Evolutionary conservation across 2,113 vertebrate species (phyloP).

Genomic region (Nanorana parkeri): DNA sequence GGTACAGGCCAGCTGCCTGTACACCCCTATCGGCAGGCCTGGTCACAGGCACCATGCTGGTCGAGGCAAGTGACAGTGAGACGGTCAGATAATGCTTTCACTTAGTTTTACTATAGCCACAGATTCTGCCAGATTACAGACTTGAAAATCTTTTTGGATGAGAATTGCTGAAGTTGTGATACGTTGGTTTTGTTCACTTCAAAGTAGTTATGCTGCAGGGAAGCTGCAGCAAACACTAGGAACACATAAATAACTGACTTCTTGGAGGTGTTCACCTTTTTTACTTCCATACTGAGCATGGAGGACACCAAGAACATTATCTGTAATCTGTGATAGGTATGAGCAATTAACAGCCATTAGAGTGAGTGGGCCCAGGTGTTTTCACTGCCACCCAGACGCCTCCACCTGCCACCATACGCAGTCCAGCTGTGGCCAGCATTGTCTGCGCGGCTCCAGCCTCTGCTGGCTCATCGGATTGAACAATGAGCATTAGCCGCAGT

Average conservation of each 20-base stretch:
- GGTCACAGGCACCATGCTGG: no score
- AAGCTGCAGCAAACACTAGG: not conserved
- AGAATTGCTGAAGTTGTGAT: no score
- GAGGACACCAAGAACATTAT: not conserved
- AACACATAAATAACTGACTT: not conserved
- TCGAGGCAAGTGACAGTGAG: no score
- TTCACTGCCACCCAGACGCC: not conserved
- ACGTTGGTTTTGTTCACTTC: no score
- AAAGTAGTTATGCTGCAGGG: not conserved
- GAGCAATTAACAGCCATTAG: not conserved
- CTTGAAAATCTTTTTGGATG: no score
- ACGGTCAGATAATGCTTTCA: no score
- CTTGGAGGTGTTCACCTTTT: not conserved
- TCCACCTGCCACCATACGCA: not conserved
- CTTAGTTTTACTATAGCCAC: no score
- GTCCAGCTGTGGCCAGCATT: slow-evolving; percentile 6
- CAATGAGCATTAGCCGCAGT: no score
- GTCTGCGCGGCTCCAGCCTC: not conserved
- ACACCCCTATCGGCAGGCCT: no score
- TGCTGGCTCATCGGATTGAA: no score
- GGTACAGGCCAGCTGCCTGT: no score
- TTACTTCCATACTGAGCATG: not conserved
- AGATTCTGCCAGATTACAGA: no score
- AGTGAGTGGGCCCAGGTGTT: slow-evolving; percentile 2
- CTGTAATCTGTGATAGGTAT: not conserved